Conservation (phyloP, 2,113 vertebrate species). For the Anhinga anhinga region DNA sequence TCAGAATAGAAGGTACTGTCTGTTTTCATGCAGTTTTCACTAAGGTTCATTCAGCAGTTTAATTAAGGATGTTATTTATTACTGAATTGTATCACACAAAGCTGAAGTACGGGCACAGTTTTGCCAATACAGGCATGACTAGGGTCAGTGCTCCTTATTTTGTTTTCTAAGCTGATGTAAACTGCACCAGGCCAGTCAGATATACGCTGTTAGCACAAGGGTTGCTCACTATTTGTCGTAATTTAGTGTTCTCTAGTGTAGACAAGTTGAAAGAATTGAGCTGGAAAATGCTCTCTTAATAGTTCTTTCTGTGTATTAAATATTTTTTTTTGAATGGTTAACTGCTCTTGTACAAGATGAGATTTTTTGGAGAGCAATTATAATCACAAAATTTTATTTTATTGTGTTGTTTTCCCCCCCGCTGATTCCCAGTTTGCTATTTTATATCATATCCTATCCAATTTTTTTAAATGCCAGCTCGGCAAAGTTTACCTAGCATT, state of each 20-base stretch:
- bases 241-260: constrained; percentile 36
- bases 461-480: not conserved
- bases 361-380: constrained; percentile 7
- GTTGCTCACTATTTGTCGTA: not conserved
- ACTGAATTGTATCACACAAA: not conserved
- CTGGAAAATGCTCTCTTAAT: constrained; percentile 41
- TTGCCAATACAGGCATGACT: not conserved
- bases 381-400: not conserved
- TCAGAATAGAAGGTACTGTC: constrained; percentile 11
- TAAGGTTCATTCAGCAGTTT: not conserved
- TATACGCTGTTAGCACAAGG: not conserved
- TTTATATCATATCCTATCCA: not conserved
- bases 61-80: constrained; percentile 50
- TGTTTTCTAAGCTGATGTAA: not conserved
- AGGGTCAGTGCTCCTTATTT: not conserved
- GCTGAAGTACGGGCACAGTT: not conserved
- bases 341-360: not conserved
- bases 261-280: constrained; percentile 16
- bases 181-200: not conserved
- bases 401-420: not conserved
- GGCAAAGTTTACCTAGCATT: not conserved
- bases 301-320: constrained; percentile 34
- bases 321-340: constrained; percentile 24
- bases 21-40: constrained; percentile 24
- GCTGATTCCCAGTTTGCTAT: not conserved